Base-by-base conservation (phyloP, 2,797 vertebrate genomes). In the Amblyraja radiata region DNA sequence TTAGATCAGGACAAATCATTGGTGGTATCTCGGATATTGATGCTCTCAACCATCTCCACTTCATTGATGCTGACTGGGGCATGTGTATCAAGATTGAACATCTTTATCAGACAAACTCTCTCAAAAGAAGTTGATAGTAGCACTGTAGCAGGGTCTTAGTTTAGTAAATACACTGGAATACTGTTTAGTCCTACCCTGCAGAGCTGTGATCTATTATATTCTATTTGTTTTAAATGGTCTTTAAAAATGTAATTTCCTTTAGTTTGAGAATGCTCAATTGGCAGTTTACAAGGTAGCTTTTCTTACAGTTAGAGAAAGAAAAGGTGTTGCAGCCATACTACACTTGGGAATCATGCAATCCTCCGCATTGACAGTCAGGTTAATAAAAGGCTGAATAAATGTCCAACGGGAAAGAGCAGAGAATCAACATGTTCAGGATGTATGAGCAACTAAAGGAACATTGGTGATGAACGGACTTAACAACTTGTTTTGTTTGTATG, bases 221-320 rank as follows among this genome's bases (percentile, higher is more conserved):
- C 14, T 25, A 83, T 28, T 25, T 11, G 9, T 25, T 28, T 28
- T 58, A 23, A 23, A 81, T 46, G 23, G 46, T 83, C 46, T 25
- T 2, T 58, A 83, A 58, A 58, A 25, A 54, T 21, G 23, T 6
- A 28, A 83, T 58, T 3, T 0, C 58, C 46, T 58, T 79, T 79
- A 79, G 14, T 79, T 39, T 79, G 65, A 88, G 46, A 23, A 88
- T 13, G 32, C 16, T 65, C 58, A 88, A 86, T 58, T 13, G 83
- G 63, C 10, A 86, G 63, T 36, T 5, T 32, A 63, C 32, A 71
- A 32, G 32, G 18, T 39, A 65, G 16, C 65, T 90, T 90, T 68
- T 71, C 63, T 90, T 90, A 36, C 63, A 71, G 86, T 90, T 65
- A 68, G 32, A 68, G 32, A 90, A 71, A 71, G 86, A 71, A 90